These are phyloP conservation scores for Microchrysa polita DNA, from an alignment of 2,888 invertebrate species.

Conservation along the genomic window DNA sequence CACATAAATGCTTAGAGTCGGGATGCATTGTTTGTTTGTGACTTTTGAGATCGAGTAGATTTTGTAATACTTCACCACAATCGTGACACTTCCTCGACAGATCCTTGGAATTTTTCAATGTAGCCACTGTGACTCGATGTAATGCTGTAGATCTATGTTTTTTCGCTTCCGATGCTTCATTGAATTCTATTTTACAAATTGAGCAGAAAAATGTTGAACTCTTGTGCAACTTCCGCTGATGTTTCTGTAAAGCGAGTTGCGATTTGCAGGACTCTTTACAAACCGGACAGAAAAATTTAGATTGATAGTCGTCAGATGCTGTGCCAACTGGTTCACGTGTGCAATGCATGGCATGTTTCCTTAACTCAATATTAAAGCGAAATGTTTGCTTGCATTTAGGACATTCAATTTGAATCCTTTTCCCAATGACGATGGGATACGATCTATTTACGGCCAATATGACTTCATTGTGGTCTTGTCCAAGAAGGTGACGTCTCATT, in stretches of 20 bases:
- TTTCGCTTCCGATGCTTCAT: constrained; percentile 70
- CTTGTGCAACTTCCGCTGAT: constrained; percentile 71
- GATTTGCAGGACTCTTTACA: constrained; percentile 72
- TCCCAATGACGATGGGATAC: constrained; percentile 80
- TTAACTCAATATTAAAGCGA: constrained; percentile 78
- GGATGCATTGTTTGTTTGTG: constrained; percentile 73
- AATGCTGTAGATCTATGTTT: constrained; percentile 72
- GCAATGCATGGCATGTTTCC: constrained; percentile 69
- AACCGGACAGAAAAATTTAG: constrained; percentile 69
- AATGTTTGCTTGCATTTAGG: constrained; percentile 74
- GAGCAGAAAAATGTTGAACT: constrained; percentile 73
- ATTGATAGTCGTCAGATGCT: constrained; percentile 74
- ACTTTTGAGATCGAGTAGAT: constrained; percentile 69
- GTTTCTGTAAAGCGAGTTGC: constrained; percentile 73
- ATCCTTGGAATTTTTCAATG: constrained; percentile 63
- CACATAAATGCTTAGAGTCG: constrained; percentile 74
- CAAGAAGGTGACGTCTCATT: constrained; percentile 76
- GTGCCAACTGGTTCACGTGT: constrained; percentile 66
- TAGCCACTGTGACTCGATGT: constrained; percentile 71
- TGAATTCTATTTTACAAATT: constrained; percentile 73
- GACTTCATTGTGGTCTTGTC: constrained; percentile 76
- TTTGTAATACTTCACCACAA: constrained; percentile 68
- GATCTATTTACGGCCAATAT: constrained; percentile 80
- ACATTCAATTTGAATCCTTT: constrained; percentile 73
- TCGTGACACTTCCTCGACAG: constrained; percentile 70